Evolutionary conservation across 1,140 invertebrate species (phyloP).

Genomic region (Drosophila equinoxialis): DNA sequence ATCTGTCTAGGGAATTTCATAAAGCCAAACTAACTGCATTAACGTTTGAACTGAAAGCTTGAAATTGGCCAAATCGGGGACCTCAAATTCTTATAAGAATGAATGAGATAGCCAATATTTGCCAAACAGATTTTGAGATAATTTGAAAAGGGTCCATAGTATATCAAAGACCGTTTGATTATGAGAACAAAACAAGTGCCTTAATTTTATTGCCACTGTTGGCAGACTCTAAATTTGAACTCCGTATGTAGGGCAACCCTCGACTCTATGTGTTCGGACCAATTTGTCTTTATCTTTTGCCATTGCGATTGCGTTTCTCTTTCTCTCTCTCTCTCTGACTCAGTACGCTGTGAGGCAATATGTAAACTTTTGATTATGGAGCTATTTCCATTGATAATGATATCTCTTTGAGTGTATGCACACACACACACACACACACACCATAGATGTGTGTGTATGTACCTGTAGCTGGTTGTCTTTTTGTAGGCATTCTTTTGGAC

Average conservation of each 20-base stretch:
- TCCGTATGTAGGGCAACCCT: conserved; percentile 12
- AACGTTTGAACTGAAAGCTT: too few relatives aligned
- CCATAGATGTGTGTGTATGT: not conserved
- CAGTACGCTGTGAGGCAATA: conserved; percentile 39
- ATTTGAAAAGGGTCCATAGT: too few relatives aligned
- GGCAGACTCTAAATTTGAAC: too few relatives aligned
- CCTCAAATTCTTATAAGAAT: too few relatives aligned
- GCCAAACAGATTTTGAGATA: too few relatives aligned
- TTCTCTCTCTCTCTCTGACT: conserved; percentile 49
- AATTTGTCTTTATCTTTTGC: conserved; percentile 50
- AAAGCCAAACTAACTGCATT: too few relatives aligned
- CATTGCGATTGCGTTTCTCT: conserved; percentile 39
- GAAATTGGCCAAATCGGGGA: too few relatives aligned
- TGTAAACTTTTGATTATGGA: conserved; percentile 59
- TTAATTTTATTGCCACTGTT: too few relatives aligned
- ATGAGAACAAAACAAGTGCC: too few relatives aligned
- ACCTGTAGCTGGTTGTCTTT: conserved; percentile 1
- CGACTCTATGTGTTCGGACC: not conserved
- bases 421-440: conserved; percentile 4
- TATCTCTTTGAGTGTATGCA: conserved; percentile 47
- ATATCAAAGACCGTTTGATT: too few relatives aligned
- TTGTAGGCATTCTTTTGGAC: not conserved
- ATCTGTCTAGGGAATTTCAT: too few relatives aligned
- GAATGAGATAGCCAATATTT: too few relatives aligned
- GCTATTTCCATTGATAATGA: conserved; percentile 66